A percentile compares a stretch with the other conserved stretches of the same genome.
These are phyloP conservation scores for Otus sunia DNA, from an alignment of 2,113 vertebrate genomes.

Conservation along the genomic window DNA sequence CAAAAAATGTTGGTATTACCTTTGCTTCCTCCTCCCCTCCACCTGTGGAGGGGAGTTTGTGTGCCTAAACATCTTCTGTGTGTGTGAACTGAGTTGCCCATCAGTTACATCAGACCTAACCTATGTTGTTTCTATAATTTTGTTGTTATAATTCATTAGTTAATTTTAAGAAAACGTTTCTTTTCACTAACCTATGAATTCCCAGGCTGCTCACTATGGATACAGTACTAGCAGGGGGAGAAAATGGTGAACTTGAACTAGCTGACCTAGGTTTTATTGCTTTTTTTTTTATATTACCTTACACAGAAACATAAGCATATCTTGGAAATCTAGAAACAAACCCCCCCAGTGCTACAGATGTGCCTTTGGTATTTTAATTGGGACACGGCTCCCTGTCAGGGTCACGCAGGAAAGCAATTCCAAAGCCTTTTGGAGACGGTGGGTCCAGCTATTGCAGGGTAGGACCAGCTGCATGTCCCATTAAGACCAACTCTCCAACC, in stretches of 20 bases:
- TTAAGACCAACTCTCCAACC: background rate
- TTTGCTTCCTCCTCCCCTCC: background rate
- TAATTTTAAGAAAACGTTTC: background rate
- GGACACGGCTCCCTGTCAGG: background rate
- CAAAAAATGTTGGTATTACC: background rate
- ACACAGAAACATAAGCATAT: background rate
- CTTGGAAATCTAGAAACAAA: background rate
- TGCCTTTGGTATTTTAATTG: background rate
- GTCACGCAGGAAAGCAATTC: background rate
- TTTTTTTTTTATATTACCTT: conserved; percentile 12
- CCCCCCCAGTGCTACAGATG: background rate
- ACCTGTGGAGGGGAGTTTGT: background rate
- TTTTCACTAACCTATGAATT: background rate
- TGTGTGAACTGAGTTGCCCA: background rate
- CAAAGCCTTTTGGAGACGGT: background rate
- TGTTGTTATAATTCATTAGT: background rate
- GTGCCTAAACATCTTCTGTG: background rate
- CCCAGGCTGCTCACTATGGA: conserved; percentile 7
- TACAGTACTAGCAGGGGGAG: background rate
- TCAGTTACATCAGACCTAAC: background rate
- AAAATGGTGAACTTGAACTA: background rate
- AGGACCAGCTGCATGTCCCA: background rate
- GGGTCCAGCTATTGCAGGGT: background rate
- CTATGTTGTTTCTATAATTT: background rate
- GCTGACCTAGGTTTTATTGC: conserved; percentile 2